Base-by-base conservation (phyloP, 1,140 invertebrate genomes). In the Drosophila fuyamai region DNA sequence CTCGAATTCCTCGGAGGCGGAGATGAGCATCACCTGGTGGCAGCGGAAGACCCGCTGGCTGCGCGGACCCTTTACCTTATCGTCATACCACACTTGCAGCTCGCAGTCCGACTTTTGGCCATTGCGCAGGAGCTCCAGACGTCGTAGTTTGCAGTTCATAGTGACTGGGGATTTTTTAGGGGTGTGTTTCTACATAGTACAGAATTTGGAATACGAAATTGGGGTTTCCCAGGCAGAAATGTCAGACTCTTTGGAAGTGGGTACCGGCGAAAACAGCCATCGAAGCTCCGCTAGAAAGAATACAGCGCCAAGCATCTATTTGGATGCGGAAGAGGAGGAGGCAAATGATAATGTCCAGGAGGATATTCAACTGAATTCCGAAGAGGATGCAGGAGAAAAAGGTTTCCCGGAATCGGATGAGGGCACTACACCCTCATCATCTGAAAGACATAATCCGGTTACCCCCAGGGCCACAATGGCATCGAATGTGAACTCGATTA, bases 121-220 rank as follows among this genome's bases (percentile, higher is more conserved):
- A 18, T 41, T 73, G 1, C 78, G 67, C 1, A 86, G 58, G 14
- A 88, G 50, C 14, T 84, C 76, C n/a, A 82, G 46, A 6, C 83
- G 79, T 29, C 83, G 79, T 48, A 85, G 27, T 63, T 77, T 84
- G 38, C 79, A 84, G 41, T 72, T 82, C 81, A 83, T 82, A 50
- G 18, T 61, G 40, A 50, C 66, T 48, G 58, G 18, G 6, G 73
- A 80, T 62, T 72, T 68, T 48, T 32, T 47, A 29, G 51, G 18
- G 8, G 16, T 47, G 29, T 57, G 35, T 32, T 23, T 32, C 5
- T 18, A 16, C 14, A 36, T 16, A 36, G 16, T 2, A 38, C n/a
- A 18, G 1, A 71, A 50, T 62, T 46, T 70, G 12, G 16, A 70
- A 48, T 40, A 53, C 46, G 12, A 60, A 50, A 60, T 59, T 59